These are phyloP conservation scores for Muntiacus muntjak DNA, from an alignment of 2,113 vertebrate species.

Conservation along the genomic window DNA sequence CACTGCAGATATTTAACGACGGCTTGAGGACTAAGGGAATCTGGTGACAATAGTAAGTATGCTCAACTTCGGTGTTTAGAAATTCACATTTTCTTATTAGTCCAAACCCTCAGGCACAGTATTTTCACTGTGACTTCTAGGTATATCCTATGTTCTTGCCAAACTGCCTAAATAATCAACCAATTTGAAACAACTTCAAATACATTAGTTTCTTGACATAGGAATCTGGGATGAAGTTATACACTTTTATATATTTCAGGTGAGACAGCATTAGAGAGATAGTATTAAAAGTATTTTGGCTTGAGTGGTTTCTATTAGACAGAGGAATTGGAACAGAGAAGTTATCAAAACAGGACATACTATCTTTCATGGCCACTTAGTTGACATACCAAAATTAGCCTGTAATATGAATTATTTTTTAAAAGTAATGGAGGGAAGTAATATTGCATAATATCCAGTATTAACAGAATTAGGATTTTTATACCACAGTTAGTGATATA, in stretches of 20 bases:
- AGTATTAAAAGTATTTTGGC: neutral
- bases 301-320: neutral
- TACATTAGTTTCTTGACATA: neutral
- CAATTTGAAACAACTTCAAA: neutral
- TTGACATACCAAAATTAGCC: neutral
- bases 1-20: neutral
- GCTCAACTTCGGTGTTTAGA: neutral
- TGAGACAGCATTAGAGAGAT: neutral
- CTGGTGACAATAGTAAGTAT: neutral
- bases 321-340: neutral
- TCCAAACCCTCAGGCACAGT: neutral
- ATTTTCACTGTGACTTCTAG: neutral
- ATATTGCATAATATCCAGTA: neutral
- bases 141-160: neutral
- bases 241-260: neutral
- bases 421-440: neutral
- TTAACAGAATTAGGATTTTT: neutral
- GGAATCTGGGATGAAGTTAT: neutral
- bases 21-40: neutral
- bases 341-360: neutral
- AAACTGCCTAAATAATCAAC: neutral
- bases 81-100: neutral
- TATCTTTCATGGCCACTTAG: neutral
- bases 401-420: neutral
- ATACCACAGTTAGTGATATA: neutral